phyloP scores from a whole-genome alignment of 2,797 vertebrate species.

The Hephaestus fuliginosus region DNA sequence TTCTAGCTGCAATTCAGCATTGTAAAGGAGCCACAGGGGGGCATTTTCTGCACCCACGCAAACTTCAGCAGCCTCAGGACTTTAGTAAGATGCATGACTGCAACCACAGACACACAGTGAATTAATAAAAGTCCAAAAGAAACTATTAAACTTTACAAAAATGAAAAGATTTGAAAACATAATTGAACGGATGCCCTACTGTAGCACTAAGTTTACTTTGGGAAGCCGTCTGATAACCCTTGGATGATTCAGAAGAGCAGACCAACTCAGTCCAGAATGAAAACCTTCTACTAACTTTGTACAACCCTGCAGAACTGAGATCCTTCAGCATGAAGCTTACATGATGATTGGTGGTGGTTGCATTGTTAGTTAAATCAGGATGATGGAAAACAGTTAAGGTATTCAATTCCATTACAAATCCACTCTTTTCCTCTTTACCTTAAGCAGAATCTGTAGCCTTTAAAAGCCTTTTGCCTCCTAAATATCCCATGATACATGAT shows the following conservation, averaged over 20 bases:
- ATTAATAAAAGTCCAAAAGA: neutral
- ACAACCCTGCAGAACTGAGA: neutral
- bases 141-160: too few relatives aligned
- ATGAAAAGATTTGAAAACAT: neutral
- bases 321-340: neutral
- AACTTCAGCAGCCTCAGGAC: neutral
- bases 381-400: neutral
- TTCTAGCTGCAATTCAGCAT: neutral
- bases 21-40: neutral
- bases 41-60: neutral
- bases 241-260: neutral
- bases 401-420: neutral
- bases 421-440: constrained; percentile 7
- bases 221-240: neutral
- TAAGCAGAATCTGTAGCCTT: constrained; percentile 47
- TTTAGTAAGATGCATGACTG: neutral
- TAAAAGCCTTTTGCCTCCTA: constrained; percentile 33
- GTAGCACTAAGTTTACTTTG: neutral
- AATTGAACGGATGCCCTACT: neutral
- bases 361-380: neutral
- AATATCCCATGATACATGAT: neutral
- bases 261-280: neutral
- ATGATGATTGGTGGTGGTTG: neutral
- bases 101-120: neutral
- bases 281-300: neutral